phyloP scores from a whole-genome alignment of 1,140 invertebrate species.

The Leptinotarsa texana region DNA sequence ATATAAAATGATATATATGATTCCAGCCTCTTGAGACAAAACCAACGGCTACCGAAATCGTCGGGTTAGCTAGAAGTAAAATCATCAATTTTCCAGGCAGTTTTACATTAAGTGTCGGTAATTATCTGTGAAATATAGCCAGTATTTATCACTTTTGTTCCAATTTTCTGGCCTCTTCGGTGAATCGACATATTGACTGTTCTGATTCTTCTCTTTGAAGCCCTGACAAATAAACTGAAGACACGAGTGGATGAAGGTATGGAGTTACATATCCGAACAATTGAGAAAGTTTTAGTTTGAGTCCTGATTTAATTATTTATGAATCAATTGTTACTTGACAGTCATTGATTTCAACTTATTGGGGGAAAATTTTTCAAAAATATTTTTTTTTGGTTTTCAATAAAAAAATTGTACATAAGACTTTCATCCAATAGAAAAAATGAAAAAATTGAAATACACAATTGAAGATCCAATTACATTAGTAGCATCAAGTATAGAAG shows the following conservation, averaged over 20 bases:
- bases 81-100: slow-evolving; percentile 19
- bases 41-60: slow-evolving; percentile 13
- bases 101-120: slow-evolving; percentile 16
- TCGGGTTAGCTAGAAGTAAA: neutral
- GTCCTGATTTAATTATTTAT: neutral
- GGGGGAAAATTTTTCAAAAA: neutral
- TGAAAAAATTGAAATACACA: neutral
- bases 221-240: neutral
- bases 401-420: neutral
- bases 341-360: neutral
- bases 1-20: slow-evolving; percentile 18
- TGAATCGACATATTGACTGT: too few relatives aligned
- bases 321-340: neutral
- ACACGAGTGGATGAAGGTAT: neutral
- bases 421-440: neutral
- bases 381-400: neutral
- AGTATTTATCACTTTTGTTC: neutral
- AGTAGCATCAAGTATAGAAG: too few relatives aligned
- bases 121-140: slow-evolving; percentile 14
- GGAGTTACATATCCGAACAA: neutral
- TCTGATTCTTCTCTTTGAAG: too few relatives aligned
- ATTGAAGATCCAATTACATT: neutral
- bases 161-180: too few relatives aligned
- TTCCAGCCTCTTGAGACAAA: slow-evolving; percentile 10
- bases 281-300: neutral